Base-by-base conservation (phyloP, 2,113 vertebrate species). In the Romanogobio albipinnatus region DNA sequence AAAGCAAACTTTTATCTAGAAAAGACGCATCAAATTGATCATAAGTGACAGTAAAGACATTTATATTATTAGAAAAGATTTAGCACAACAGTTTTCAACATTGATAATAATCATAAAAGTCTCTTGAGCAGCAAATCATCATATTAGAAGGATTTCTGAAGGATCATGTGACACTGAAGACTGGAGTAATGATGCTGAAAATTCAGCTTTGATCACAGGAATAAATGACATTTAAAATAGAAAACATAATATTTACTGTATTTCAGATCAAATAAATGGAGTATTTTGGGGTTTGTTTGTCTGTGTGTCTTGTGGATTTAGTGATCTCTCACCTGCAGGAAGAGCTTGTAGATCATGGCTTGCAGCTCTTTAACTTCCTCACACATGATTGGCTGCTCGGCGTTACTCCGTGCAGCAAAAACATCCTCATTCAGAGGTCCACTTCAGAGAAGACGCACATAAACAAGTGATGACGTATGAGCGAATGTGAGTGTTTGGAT, bases 361-460 rank as follows among this genome's bases (percentile, higher is more conserved):
- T 98, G 96, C 68, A 98, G 91, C 89, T 96, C 96, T 91, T 91
- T 94, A 29, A 97, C 93, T 59, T 96, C 96, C 84, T 96, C 95
- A 87, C 95, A 90, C 81, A 93, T 89, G n/a, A 76, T 88, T 59
- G 87, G 91, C 0, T 5, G 87, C 9, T 91, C 82, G n/a, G 92
- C 93, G 87, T 92, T 94, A n/a, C 83, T 92, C 84, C 78, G 89
- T 74, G 93, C 89, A 62, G 95, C 95, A 92, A 98, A 98, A 64
- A 98, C 95, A 84, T 98, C 96, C 91, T 97, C 96, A 78, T 97
- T 99, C 81, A 97, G 89, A 62, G 97, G 96, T 85, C 94, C 95
- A 91, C 97, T 98, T 88, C 87, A 87, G 89, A 84, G 49, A 9
- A 59, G 19, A 76, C 13, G 51, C 36, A 87, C n/a, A 81, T 9